Conservation (phyloP, 2,113 vertebrate genomes). For the Bubo scandiacus region DNA sequence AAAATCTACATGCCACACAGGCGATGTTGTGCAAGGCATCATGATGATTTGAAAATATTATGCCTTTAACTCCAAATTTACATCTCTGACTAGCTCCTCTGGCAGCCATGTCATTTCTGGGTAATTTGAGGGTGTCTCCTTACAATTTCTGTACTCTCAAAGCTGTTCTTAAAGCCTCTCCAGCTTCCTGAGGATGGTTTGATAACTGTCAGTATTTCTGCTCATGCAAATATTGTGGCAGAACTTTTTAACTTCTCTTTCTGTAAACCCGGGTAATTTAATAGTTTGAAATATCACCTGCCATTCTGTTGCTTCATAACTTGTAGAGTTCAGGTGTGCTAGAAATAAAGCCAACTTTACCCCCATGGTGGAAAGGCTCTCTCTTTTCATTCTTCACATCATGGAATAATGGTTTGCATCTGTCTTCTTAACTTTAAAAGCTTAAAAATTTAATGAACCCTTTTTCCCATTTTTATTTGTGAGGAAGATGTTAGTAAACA, state of each 20-base stretch:
- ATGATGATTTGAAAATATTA: not conserved
- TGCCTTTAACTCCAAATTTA: not conserved
- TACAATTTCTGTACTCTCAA: not conserved
- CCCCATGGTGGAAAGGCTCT: rapidly evolving
- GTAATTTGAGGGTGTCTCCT: not conserved
- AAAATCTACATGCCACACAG: not conserved
- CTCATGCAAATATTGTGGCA: not conserved
- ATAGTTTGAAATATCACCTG: not conserved
- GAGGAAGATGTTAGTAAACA: not conserved
- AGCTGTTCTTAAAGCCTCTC: not conserved
- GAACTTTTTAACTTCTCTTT: not conserved
- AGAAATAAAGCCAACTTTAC: not conserved
- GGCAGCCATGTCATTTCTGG: not conserved
- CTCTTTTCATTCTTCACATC: not conserved
- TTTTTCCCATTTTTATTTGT: not conserved
- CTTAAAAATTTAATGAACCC: not conserved
- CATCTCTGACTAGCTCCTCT: not conserved
- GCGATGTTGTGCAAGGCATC: rapidly evolving
- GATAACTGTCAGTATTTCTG: not conserved
- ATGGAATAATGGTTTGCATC: not conserved
- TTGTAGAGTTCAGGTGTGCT: not conserved
- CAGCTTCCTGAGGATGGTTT: not conserved
- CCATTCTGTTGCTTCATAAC: not conserved
- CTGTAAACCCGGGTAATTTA: not conserved
- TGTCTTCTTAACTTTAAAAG: not conserved